Evolutionary conservation across 2,797 vertebrate species (phyloP).

Genomic region (Anabas testudineus): DNA sequence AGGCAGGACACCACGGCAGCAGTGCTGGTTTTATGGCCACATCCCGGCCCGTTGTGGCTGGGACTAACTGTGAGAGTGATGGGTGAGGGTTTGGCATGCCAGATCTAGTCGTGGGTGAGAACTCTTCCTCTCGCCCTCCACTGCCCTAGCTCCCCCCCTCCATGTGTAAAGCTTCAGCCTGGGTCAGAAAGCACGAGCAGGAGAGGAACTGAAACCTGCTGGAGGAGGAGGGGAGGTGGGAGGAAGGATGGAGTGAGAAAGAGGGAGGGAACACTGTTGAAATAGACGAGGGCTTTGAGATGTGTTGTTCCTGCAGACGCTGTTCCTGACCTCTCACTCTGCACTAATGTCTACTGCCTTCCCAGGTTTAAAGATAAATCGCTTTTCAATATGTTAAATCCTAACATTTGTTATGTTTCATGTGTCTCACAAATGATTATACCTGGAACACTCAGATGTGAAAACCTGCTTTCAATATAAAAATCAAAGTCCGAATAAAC

Average conservation of each 20-base stretch:
- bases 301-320: not conserved
- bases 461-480: too few species aligned
- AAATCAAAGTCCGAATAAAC: not conserved
- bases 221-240: conserved; percentile 21
- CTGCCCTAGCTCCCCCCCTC: not conserved
- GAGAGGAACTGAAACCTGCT: conserved; percentile 76
- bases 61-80: conserved; percentile 57
- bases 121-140: conserved; percentile 48
- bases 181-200: conserved; percentile 37
- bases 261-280: conserved; percentile 8
- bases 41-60: conserved; percentile 51
- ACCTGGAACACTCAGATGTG: too few species aligned
- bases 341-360: not conserved
- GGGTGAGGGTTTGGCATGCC: conserved; percentile 61
- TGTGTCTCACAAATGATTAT: not conserved
- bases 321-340: not conserved
- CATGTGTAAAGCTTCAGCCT: conserved; percentile 28
- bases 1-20: conserved; percentile 54
- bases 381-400: not conserved
- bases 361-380: not conserved
- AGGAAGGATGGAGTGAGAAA: conserved; percentile 32
- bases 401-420: not conserved
- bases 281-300: conserved; percentile 12
- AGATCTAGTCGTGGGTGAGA: conserved; percentile 7
- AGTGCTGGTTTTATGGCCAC: conserved; percentile 54